Evolutionary conservation across 35 echinoderm and acorn worm genomes (phyloP).

Genomic region (Heliocidaris tuberculata): DNA sequence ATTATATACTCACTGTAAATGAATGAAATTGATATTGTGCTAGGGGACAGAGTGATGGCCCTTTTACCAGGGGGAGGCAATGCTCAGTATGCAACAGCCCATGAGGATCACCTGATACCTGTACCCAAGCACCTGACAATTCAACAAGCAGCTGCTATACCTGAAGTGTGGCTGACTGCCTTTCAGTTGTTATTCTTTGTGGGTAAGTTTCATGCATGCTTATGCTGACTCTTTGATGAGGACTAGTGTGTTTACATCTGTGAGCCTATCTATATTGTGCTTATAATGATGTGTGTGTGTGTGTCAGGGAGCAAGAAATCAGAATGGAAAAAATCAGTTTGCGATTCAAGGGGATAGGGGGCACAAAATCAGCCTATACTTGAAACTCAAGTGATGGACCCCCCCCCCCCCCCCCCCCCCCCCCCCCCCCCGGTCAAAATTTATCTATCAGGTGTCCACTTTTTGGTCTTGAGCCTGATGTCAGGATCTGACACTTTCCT

Average conservation of each 20-base stretch:
- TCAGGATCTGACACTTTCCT: no score
- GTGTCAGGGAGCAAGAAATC: not conserved
- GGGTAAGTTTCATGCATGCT: slow-evolving; percentile 40
- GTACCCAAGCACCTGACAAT: slow-evolving; percentile 73
- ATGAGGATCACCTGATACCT: slow-evolving; percentile 92
- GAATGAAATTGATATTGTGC: not conserved
- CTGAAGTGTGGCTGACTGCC: slow-evolving; percentile 91
- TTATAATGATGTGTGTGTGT: not conserved
- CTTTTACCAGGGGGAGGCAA: slow-evolving; percentile 82
- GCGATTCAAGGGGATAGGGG: no score
- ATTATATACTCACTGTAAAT: not conserved
- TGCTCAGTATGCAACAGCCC: slow-evolving; percentile 77
- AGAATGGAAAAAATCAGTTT: no score
- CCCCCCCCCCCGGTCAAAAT: no score
- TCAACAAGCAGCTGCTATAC: slow-evolving; percentile 72
- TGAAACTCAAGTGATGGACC: no score
- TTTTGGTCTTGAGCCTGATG: no score
- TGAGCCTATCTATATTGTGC: not conserved
- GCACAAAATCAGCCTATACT: no score
- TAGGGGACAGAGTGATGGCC: slow-evolving; percentile 84
- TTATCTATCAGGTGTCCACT: no score
- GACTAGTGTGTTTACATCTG: not conserved
- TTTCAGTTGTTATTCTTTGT: slow-evolving; percentile 81
- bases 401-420: no score
- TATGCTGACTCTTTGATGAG: not conserved